These are phyloP conservation scores for Noctua fimbriata DNA, from an alignment of 2,888 invertebrate species.

Conservation along the genomic window DNA sequence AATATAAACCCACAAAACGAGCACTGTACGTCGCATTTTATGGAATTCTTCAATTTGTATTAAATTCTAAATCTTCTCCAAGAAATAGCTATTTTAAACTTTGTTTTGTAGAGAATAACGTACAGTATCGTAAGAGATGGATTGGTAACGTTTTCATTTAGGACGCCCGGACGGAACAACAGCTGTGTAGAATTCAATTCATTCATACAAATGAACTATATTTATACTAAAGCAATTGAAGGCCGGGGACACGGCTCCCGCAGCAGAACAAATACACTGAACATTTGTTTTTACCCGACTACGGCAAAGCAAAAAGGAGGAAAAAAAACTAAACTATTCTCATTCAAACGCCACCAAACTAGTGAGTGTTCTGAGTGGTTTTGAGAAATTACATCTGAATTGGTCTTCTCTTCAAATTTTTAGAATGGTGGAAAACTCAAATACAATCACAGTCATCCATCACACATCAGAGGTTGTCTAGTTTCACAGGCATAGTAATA, in stretches of 20 bases:
- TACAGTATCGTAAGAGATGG: background rate
- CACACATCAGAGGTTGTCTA: background rate
- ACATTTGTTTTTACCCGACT: too few relatives aligned
- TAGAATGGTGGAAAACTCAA: background rate
- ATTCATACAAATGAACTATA: background rate
- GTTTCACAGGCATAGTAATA: background rate
- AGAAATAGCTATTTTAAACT: background rate
- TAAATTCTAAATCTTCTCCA: background rate
- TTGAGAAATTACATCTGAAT: background rate
- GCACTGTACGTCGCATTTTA: background rate
- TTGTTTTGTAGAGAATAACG: background rate
- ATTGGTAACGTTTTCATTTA: conserved; percentile 2
- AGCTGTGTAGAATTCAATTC: conserved; percentile 3
- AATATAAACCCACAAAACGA: background rate
- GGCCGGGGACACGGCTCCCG: too few relatives aligned
- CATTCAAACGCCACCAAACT: too few relatives aligned
- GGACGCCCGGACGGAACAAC: background rate
- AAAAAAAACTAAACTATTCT: too few relatives aligned
- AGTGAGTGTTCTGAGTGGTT: background rate
- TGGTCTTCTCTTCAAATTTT: background rate
- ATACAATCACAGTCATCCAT: background rate
- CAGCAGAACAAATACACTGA: too few relatives aligned
- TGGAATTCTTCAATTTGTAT: conserved; percentile 22
- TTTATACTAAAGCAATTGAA: conserved; percentile 1
- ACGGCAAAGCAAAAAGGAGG: too few relatives aligned